A percentile compares a stretch with the other conserved stretches of the same genome.
Evolutionary conservation across 2,797 vertebrate genomes (phyloP).

Genomic region (Sorex maritimensis): DNA sequence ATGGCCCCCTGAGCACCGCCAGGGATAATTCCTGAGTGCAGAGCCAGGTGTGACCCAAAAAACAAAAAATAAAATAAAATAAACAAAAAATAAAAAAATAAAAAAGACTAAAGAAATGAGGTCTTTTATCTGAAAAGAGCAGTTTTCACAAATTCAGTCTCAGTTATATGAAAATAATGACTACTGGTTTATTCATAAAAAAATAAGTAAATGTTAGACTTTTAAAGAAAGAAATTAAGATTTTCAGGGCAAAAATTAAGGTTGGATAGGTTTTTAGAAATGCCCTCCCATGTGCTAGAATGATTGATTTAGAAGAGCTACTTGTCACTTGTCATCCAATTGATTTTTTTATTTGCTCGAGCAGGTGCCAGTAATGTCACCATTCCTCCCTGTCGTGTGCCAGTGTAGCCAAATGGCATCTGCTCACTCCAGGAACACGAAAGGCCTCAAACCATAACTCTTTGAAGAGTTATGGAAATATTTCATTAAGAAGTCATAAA

Average conservation of each 20-base stretch:
- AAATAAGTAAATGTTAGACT: neutral
- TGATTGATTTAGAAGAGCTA: conserved; percentile 33
- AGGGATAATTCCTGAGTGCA: too few species aligned
- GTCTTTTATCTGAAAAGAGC: neutral
- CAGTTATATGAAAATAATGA: conserved; percentile 44
- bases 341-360: too few species aligned
- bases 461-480: neutral
- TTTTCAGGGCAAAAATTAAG: conserved; percentile 51
- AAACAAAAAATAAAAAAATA: too few species aligned
- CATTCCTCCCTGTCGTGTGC: too few species aligned
- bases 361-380: too few species aligned
- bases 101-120: neutral
- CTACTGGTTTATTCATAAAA: conserved; percentile 22
- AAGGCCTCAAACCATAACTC: too few species aligned
- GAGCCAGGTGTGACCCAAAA: too few species aligned
- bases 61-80: too few species aligned
- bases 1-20: too few species aligned
- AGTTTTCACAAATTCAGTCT: conserved; percentile 40
- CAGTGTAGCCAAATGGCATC: too few species aligned
- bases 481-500: conserved; percentile 37
- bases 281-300: neutral
- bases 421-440: too few species aligned
- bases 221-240: neutral
- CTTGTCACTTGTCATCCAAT: too few species aligned
- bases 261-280: conserved; percentile 45